Base-by-base conservation (phyloP, 2,888 invertebrate genomes). In the Seira ritae region DNA sequence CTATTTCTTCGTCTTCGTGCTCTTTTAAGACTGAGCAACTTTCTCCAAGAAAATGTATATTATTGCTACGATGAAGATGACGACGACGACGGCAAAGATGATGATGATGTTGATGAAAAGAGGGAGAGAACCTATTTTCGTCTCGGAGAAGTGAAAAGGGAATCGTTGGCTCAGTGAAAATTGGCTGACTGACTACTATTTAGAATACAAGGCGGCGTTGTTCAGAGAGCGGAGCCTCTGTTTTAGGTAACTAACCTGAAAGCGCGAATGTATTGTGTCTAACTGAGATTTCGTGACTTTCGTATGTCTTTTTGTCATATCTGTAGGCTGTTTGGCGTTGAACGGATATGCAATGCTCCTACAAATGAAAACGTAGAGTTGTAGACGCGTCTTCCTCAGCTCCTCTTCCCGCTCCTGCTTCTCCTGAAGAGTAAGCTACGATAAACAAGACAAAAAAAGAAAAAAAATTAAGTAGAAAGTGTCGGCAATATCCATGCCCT, bases 251-350 rank as follows among this genome's bases (percentile, higher is more conserved):
- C 88, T 90, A 92, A 96, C 96, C 94, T 98, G 96, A 93, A 99
- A 99, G 91, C 98, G 93, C 89, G 96, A 96, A 90, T 96, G 96
- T 90, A 98, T 96, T 62, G 96, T 95, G 91, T 98, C 98, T 88
- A 98, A 92, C 92, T 99, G 98, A 91, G 97, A 97, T 91, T 97
- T 97, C 78, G 96, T 97, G 75, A 99, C 95, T 93, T 99, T 99
- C 78, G 96, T 95, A 91, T 98, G 98, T 86, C 99, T 93, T 90
- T 96, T 93, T 1, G 97, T 97, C 98, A 99, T 97, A 91, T 99
- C 99, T 6, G 98, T 98, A 0, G 98, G 98, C 91, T 99, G 99
- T 92, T 99, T 99, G 12, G 98, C 98, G 92, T 99, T 99, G 92
- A 99, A 99, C 6, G 99, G 99, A 92, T 99, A 99, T 6, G 99